Evolutionary conservation across 2,888 invertebrate genomes (phyloP).

Genomic region (Petrolisthes cinctipes): DNA sequence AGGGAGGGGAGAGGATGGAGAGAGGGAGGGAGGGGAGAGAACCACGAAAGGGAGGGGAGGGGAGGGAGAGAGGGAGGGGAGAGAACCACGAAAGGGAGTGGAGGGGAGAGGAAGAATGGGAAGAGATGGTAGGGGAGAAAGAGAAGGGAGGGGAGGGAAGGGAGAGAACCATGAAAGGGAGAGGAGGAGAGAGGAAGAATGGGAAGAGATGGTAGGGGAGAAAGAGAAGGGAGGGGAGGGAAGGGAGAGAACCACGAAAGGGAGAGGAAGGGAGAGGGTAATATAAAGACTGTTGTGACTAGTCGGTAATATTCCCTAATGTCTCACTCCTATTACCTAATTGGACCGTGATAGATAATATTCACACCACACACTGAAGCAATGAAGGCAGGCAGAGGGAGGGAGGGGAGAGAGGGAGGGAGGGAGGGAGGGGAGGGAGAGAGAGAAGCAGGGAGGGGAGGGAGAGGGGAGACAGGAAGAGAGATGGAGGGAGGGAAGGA

Average conservation of each 20-base stretch:
- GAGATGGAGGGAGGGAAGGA: background rate
- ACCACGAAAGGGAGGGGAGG: background rate
- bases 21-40: background rate
- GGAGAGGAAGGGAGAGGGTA: background rate
- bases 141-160: background rate
- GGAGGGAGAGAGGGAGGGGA: background rate
- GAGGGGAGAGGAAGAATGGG: background rate
- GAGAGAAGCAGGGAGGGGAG: background rate
- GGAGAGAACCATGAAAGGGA: background rate
- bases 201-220: background rate
- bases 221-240: background rate
- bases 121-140: background rate
- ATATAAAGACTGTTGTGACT: too few species aligned
- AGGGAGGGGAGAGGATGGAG: background rate
- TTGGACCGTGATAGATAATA: too few species aligned
- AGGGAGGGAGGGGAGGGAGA: background rate
- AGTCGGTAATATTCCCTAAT: too few species aligned
- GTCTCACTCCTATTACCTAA: too few species aligned
- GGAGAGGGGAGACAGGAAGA: background rate
- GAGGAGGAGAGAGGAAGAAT: background rate
- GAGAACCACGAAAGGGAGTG: background rate
- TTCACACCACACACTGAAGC: too few species aligned
- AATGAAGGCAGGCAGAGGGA: background rate
- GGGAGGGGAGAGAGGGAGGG: slow-evolving; percentile 2
- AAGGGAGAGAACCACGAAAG: background rate